These are phyloP conservation scores for Tipula vernalis DNA, from an alignment of 2,888 invertebrate species.

Conservation along the genomic window DNA sequence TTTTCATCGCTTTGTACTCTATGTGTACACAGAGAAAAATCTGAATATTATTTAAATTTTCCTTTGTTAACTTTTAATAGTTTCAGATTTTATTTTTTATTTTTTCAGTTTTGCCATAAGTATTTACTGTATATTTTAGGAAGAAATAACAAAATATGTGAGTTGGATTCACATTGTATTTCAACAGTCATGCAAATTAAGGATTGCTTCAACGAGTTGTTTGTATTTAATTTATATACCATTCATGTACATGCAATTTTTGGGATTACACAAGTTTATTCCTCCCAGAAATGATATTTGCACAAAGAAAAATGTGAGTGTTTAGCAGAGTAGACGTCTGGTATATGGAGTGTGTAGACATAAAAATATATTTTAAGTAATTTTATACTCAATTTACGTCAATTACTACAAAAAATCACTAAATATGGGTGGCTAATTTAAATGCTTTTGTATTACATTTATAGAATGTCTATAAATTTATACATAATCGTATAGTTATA, in stretches of 20 bases:
- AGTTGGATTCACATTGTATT: neutral
- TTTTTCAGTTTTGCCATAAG: neutral
- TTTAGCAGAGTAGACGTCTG: neutral
- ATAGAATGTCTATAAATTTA: neutral
- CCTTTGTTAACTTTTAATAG: constrained; percentile 4
- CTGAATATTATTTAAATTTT: neutral
- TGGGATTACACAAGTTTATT: neutral
- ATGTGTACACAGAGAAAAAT: neutral
- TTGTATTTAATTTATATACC: neutral
- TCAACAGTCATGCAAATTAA: neutral
- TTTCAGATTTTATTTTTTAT: neutral
- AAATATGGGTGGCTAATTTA: neutral
- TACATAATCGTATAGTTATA: neutral
- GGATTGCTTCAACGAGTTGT: neutral
- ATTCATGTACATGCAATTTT: neutral
- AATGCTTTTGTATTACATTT: neutral
- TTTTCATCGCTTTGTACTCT: neutral
- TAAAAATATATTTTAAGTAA: neutral
- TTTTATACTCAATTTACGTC: neutral
- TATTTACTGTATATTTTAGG: neutral
- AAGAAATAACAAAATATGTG: neutral
- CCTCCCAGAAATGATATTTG: neutral
- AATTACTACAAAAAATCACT: neutral
- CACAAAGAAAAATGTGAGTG: neutral
- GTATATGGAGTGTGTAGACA: neutral